Percentiles rank a stretch among this genome's conserved stretches.
phyloP scores from a whole-genome alignment of 2,113 vertebrate genomes.

The Jacana jacana region DNA sequence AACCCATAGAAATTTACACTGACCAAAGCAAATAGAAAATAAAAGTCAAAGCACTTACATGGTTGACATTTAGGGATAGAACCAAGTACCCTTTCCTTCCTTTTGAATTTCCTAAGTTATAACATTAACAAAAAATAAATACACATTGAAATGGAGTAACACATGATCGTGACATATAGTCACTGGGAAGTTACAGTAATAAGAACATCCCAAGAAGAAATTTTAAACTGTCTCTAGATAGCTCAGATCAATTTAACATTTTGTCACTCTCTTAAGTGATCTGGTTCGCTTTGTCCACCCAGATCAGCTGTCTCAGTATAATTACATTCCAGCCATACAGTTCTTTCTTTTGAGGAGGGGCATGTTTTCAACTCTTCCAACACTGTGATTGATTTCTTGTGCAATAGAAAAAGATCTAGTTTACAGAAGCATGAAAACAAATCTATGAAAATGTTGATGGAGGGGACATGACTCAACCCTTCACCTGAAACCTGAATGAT shows the following conservation, averaged over 20 bases:
- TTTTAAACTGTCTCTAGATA: slow-evolving; percentile 10
- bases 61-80: slow-evolving; percentile 81
- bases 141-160: slow-evolving; percentile 33
- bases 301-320: not conserved
- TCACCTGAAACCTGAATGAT: not conserved
- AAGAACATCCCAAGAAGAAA: slow-evolving; percentile 14
- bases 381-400: not conserved
- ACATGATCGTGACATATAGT: not conserved
- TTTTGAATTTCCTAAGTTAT: slow-evolving; percentile 70
- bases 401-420: not conserved
- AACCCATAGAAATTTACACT: slow-evolving; percentile 85
- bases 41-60: slow-evolving; percentile 84
- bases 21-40: slow-evolving; percentile 85
- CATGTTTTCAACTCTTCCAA: not conserved
- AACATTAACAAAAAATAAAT: slow-evolving; percentile 76
- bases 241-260: not conserved
- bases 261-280: not conserved
- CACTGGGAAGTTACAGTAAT: not conserved
- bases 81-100: slow-evolving; percentile 66
- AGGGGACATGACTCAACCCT: not conserved
- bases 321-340: not conserved
- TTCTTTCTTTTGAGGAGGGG: not conserved
- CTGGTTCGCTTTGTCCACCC: not conserved
- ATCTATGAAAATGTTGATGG: not conserved
- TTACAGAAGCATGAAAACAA: slow-evolving; percentile 4